Conservation (phyloP, 2,888 invertebrate genomes). For the Phyllotreta cruciferae region DNA sequence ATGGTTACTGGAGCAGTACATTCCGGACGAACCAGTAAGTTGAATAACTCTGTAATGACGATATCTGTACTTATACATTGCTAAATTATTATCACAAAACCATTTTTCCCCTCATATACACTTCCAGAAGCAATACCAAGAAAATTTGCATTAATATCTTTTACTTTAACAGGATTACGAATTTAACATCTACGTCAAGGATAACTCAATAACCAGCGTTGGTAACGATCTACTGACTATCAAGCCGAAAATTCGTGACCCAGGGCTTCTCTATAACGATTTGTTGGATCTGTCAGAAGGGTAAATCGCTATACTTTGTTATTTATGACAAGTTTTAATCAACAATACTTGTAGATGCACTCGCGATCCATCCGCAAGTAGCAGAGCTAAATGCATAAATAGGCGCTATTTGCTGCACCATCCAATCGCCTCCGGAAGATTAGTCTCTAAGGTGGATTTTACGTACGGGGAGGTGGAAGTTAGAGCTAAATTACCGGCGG, state of each 20-base stretch:
- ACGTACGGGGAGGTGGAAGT: slow-evolving; percentile 63
- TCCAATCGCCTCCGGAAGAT: slow-evolving; percentile 61
- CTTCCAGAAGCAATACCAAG: not conserved
- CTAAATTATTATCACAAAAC: slow-evolving; percentile 1
- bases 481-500: slow-evolving; percentile 63
- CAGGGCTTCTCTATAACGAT: slow-evolving; percentile 50
- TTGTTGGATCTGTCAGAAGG: slow-evolving; percentile 55
- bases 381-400: slow-evolving; percentile 27
- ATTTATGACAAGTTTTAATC: not conserved
- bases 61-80: slow-evolving; percentile 9
- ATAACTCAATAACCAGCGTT: slow-evolving; percentile 51
- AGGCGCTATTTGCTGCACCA: slow-evolving; percentile 48
- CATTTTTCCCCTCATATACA: not conserved
- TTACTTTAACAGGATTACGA: slow-evolving; percentile 58
- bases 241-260: slow-evolving; percentile 51
- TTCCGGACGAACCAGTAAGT: slow-evolving; percentile 61
- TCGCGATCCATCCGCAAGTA: not conserved
- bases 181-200: slow-evolving; percentile 60
- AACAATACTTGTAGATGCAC: not conserved
- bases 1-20: slow-evolving; percentile 68
- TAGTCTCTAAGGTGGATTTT: slow-evolving; percentile 61
- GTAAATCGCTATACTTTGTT: slow-evolving; percentile 44
- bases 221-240: slow-evolving; percentile 53
- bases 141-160: slow-evolving; percentile 2
- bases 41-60: slow-evolving; percentile 6